These are phyloP conservation scores for Maconellicoccus hirsutus DNA, from an alignment of 1,140 invertebrate species.

Conservation along the genomic window DNA sequence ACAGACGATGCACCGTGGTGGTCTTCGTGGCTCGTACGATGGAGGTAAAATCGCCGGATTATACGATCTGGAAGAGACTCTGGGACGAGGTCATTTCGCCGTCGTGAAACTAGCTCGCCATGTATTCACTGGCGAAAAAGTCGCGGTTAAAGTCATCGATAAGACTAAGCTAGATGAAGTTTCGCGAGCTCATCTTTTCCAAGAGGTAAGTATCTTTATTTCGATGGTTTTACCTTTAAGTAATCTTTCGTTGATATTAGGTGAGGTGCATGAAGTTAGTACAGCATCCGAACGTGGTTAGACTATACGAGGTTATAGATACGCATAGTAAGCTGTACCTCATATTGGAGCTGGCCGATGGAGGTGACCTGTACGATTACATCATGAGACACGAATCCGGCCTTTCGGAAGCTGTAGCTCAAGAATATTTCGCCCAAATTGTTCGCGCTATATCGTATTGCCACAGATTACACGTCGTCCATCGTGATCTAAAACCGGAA, in stretches of 20 bases:
- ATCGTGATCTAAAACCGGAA: slow-evolving; percentile 95
- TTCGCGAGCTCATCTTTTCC: slow-evolving; percentile 92
- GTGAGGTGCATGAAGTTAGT: slow-evolving; percentile 98
- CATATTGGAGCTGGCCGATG: slow-evolving; percentile 96
- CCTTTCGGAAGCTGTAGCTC: slow-evolving; percentile 55
- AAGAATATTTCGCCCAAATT: slow-evolving; percentile 91
- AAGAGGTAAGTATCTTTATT: slow-evolving; percentile 59
- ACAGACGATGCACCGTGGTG: slow-evolving; percentile 23
- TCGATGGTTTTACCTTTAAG: background rate
- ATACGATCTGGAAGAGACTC: slow-evolving; percentile 90
- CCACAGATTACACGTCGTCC: slow-evolving; percentile 85
- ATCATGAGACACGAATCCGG: slow-evolving; percentile 87
- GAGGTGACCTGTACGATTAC: slow-evolving; percentile 97
- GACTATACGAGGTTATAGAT: slow-evolving; percentile 98
- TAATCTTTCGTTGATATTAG: slow-evolving; percentile 46
- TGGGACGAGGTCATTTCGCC: slow-evolving; percentile 93
- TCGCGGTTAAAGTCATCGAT: slow-evolving; percentile 92
- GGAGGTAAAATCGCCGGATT: slow-evolving; percentile 90
- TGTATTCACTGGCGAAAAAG: slow-evolving; percentile 99
- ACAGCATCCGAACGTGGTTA: slow-evolving; percentile 95
- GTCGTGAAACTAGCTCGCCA: slow-evolving; percentile 96
- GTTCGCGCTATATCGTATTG: slow-evolving; percentile 96
- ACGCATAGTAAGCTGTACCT: slow-evolving; percentile 92
- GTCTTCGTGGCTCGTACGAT: slow-evolving; percentile 41
- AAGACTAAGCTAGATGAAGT: slow-evolving; percentile 95